Base-by-base conservation (phyloP, 2,888 invertebrate genomes). In the Cheiracanthium punctorium region DNA sequence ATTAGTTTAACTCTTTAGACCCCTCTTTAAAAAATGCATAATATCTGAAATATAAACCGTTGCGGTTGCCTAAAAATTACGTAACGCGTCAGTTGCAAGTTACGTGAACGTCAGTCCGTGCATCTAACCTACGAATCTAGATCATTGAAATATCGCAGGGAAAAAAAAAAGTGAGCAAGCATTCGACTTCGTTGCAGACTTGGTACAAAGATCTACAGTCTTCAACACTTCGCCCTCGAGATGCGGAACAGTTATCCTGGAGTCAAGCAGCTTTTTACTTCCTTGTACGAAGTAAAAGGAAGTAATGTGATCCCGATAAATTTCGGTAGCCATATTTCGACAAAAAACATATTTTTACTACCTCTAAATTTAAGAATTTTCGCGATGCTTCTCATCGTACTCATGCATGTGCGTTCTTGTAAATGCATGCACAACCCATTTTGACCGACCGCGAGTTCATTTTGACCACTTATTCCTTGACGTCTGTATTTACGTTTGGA, bases 181-280 rank as follows among this genome's bases (percentile, higher is more conserved):
- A 88, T 52, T 88, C 89, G 1, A 87, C 82, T 74, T 96, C 96
- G 92, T 97, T 97, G 92, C 97, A 97, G 92, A 96, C 95, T 90
- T 96, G 93, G 93, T 96, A 97, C 89, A 96, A 93, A 91, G 95
- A 95, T 91, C 95, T 95, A 91, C 97, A 97, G 91, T 97, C 96
- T 90, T 96, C 95, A 71, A 96, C 96, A 52, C 95, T 95, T 91
- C 97, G 94, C 84, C 97, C 97, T 89, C 95, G 94, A 29, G 96
- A 96, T 5, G 97, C 97, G 90, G 97, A 96, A 91, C 96, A 96
- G 90, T 95, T 94, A 71, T 94, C 93, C 89, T 96, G 95, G 92
- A 96, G 96, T 17, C 92, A 91, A 80, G 95, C 94, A 76, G 94
- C 94, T 88, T 93, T 93, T 85, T 95, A 94, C 91, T 95, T 94